Percentiles rank a stretch among this genome's conserved stretches.
Conservation (phyloP, 2,113 vertebrate species). For the Calypte anna region DNA sequence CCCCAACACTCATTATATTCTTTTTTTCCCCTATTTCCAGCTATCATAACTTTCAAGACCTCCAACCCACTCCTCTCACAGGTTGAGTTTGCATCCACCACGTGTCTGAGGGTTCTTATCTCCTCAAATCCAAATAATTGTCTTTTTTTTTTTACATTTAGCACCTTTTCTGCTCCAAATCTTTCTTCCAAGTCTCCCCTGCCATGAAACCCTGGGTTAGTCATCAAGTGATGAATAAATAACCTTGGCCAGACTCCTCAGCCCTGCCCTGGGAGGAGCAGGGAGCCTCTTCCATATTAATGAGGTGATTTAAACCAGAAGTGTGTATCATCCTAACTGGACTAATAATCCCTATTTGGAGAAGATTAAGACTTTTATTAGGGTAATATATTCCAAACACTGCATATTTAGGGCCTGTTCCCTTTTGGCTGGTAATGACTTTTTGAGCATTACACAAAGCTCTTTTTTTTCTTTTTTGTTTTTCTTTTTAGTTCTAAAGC, state of each 20-base stretch:
- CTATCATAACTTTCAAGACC: not conserved
- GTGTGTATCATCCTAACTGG: not conserved
- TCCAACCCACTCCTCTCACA: not conserved
- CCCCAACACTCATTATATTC: too few relatives aligned
- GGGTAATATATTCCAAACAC: not conserved
- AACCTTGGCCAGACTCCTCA: not conserved
- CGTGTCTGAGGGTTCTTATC: rapidly evolving
- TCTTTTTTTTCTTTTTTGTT: not conserved
- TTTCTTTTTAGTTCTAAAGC: not conserved
- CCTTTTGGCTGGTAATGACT: not conserved
- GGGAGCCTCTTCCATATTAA: not conserved
- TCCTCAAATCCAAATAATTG: not conserved
- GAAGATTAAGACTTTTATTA: not conserved
- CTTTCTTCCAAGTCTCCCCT: not conserved
- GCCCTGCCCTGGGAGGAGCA: not conserved
- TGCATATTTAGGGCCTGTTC: not conserved
- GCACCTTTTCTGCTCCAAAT: not conserved
- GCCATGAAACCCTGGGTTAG: not conserved
- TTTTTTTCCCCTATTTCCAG: not conserved
- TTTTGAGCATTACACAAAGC: not conserved
- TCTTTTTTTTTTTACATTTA: not conserved
- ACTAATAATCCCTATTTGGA: not conserved
- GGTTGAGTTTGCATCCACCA: not conserved
- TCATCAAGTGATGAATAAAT: not conserved
- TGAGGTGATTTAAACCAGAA: not conserved